Evolutionary conservation across 2,797 vertebrate genomes (phyloP).

Genomic region (Aldrovandia affinis): DNA sequence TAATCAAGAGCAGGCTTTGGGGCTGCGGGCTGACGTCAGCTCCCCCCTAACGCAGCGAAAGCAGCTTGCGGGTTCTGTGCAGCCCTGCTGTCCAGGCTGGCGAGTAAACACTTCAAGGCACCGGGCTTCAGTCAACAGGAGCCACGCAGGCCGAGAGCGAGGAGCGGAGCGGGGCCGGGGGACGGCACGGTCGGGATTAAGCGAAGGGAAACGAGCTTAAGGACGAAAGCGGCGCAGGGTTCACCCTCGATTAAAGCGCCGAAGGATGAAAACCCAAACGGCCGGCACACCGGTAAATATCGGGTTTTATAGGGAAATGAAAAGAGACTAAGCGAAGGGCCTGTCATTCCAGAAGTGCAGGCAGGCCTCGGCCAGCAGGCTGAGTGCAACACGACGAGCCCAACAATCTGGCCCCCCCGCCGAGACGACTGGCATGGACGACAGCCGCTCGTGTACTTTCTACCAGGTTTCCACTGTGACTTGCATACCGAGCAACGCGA

Average conservation of each 20-base stretch:
- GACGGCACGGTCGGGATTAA: background rate
- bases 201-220: background rate
- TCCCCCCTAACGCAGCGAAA: background rate
- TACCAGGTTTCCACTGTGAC: background rate
- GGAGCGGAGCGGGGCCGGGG: too few species aligned
- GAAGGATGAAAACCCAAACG: background rate
- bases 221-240: background rate
- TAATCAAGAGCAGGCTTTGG: constrained; percentile 6
- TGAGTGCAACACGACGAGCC: too few species aligned
- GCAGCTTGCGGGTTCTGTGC: background rate
- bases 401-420: too few species aligned
- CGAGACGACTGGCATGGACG: background rate
- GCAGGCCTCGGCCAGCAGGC: too few species aligned
- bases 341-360: too few species aligned
- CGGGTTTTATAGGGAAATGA: too few species aligned
- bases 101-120: background rate
- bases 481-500: too few species aligned
- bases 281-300: too few species aligned
- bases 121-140: background rate
- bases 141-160: too few species aligned
- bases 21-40: background rate
- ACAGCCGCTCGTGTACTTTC: background rate
- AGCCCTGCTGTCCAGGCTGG: background rate
- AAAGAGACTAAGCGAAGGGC: too few species aligned
- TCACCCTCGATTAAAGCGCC: background rate